Conservation (phyloP, 2,113 vertebrate genomes). For the Leuciscus idus region DNA sequence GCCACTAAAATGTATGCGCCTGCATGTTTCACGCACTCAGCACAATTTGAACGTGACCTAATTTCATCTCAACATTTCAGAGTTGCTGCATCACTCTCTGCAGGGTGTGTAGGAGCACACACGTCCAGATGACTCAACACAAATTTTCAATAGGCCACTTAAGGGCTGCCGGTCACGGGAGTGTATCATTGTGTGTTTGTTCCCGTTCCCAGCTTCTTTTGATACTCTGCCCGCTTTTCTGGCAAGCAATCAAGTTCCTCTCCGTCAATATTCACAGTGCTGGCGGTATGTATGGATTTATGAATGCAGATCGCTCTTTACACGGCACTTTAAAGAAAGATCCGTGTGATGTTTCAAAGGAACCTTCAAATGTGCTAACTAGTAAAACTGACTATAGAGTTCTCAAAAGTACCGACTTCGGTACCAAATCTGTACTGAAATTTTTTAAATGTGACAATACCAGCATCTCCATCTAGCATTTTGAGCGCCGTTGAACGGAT, state of each 20-base stretch:
- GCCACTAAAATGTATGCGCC: neutral
- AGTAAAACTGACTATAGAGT: no score
- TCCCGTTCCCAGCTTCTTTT: neutral
- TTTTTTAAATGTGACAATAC: no score
- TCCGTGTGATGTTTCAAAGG: neutral
- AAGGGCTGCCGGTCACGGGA: neutral
- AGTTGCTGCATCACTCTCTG: slow-evolving; percentile 5
- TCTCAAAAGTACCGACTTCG: no score
- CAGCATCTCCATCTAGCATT: no score
- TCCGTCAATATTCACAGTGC: neutral
- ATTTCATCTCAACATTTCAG: slow-evolving; percentile 26
- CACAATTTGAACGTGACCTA: slow-evolving; percentile 32
- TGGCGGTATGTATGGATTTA: neutral
- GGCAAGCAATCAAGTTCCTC: neutral
- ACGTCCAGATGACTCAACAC: slow-evolving; percentile 7
- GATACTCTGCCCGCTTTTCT: neutral
- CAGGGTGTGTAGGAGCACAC: neutral
- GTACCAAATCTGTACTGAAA: no score
- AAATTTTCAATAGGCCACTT: slow-evolving; percentile 2
- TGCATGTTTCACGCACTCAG: slow-evolving; percentile 18
- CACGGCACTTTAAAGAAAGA: no score
- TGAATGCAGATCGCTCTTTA: neutral
- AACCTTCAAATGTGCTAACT: neutral
- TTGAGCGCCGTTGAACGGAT: no score
- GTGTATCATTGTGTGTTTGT: neutral